Evolutionary conservation across 2,113 vertebrate species (phyloP), one percentile per base, ranked within the genome.

Genomic region (Prochilodus magdalenae): DNA sequence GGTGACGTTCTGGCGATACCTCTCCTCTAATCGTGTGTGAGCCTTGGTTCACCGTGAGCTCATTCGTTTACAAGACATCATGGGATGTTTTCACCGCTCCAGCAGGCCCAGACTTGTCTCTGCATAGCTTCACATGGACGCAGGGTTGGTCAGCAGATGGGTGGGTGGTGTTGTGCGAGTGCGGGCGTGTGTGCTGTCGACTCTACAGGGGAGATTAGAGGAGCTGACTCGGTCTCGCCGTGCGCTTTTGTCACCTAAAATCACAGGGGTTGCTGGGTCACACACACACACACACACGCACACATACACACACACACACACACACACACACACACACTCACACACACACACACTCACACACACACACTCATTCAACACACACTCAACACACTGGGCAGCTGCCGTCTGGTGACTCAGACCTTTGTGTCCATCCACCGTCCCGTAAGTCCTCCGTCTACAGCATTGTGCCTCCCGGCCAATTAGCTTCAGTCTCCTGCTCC

Each of bases 181-280:
- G 57, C 62, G 55, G 47, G 55, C 53, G 51, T 29, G n/a, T 53
- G 40, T 84, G 77, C 20, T 67, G 73, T 51, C n/a, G 36, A 73
- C 27, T 73, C 57, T 77, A 49, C 40, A 44, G 44, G 13, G 26
- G 36, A 79, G 91, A 92, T 93, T 90, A 92, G 86, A 84, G 11
- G 72, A 71, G 84, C 88, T 89, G 89, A 91, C 89, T 88, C 87
- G 84, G 84, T 57, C 77, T 72, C 15, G 2, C 85, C 16, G 83
- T 86, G 85, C 51, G 65, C 88, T 87, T 93, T 94, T 94, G 92
- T 93, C 85, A 85, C 87, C 83, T 88, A 88, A 85, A 90, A 88
- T 89, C 89, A 90, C 89, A 88, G 33, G 55, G 63, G 84, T 70
- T 49, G 74, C 83, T 85, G 76, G 62, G 80, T 88, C 88, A 77